phyloP scores from a whole-genome alignment of 2,113 vertebrate species.

The Larimichthys polyactis region DNA sequence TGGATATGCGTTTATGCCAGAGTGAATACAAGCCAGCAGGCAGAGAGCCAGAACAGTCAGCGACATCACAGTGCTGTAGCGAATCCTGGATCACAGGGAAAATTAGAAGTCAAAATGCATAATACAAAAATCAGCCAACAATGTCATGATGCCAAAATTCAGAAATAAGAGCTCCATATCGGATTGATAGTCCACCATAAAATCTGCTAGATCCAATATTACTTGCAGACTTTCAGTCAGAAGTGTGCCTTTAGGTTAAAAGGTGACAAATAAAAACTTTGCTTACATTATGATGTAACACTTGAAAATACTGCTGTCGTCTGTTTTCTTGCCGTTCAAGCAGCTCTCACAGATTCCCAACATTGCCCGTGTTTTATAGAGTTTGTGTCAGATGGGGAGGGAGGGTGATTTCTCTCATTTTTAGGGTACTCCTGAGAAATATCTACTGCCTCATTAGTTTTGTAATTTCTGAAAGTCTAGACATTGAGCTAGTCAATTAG shows the following conservation, averaged over 20 bases:
- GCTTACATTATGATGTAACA: conserved; percentile 49
- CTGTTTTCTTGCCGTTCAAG: conserved; percentile 23
- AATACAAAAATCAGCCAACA: conserved; percentile 9
- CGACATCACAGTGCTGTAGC: conserved; percentile 84
- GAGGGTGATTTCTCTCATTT: conserved; percentile 47
- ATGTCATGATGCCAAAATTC: not conserved
- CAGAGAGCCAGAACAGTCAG: conserved; percentile 84
- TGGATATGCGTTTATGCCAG: conserved; percentile 90
- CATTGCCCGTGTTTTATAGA: conserved; percentile 69
- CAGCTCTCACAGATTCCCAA: conserved; percentile 49
- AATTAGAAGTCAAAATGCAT: conserved; percentile 26
- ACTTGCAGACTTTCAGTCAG: not conserved
- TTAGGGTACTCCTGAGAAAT: conserved; percentile 55
- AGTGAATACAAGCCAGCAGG: conserved; percentile 88
- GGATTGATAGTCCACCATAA: not conserved
- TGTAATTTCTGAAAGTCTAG: conserved; percentile 16
- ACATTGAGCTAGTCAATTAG: not conserved
- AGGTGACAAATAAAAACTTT: conserved; percentile 6
- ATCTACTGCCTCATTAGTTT: conserved; percentile 46
- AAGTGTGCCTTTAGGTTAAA: conserved; percentile 17
- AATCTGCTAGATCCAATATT: conserved; percentile 6
- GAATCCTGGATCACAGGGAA: conserved; percentile 84
- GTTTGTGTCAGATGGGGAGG: conserved; percentile 41
- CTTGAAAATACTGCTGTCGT: conserved; percentile 21
- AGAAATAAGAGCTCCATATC: not conserved